Evolutionary conservation across 2,888 invertebrate species (phyloP), one percentile per base, ranked within the genome.

Genomic region (Dimorphilus gyrociliatus): DNA sequence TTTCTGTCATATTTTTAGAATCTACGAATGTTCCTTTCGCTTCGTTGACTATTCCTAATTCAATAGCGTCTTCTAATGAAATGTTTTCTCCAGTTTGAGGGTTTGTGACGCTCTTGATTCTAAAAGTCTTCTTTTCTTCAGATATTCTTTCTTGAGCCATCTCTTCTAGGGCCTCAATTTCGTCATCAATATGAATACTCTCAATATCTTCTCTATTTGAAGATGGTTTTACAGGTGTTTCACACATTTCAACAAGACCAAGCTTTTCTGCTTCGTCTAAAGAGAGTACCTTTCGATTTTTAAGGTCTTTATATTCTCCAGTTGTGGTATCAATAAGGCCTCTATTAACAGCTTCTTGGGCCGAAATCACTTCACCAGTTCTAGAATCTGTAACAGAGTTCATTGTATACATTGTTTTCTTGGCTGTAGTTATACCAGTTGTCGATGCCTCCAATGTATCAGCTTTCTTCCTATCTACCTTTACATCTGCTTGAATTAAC

Each of bases 241-340:
- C n/a, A n/a, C n/a, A n/a, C n/a, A n/a, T n/a, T n/a, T n/a, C n/a
- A n/a, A n/a, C n/a, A n/a, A n/a, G n/a, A n/a, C n/a, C n/a, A n/a
- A n/a, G n/a, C n/a, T n/a, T n/a, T n/a, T 34, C 30, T 2, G 45
- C 84, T 53, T 80, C 76, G 27, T 75, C 74, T 16, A 84, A 66
- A 0, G 77, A 65, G 37, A 80, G 71, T 3, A 41, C 37, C 40
- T 56, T 49, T 12, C 73, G 72, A 43, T 75, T 75, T 35, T 34
- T 77, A 72, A 44, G 47, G 34, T 61, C 51, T 15, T 35, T 42
- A 36, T 90, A 61, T 71, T 72, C 53, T 73, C 78, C 53, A 60
- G 77, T 75, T 56, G 84, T 80, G 3, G 85, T 80, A 51, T 88
- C 86, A 57, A 76, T 75, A 30, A 90, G 72, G 55, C 88, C 85